Evolutionary conservation across 2,113 vertebrate species (phyloP), one percentile per base, ranked within the genome.

Genomic region (Hypomesus transpacificus): DNA sequence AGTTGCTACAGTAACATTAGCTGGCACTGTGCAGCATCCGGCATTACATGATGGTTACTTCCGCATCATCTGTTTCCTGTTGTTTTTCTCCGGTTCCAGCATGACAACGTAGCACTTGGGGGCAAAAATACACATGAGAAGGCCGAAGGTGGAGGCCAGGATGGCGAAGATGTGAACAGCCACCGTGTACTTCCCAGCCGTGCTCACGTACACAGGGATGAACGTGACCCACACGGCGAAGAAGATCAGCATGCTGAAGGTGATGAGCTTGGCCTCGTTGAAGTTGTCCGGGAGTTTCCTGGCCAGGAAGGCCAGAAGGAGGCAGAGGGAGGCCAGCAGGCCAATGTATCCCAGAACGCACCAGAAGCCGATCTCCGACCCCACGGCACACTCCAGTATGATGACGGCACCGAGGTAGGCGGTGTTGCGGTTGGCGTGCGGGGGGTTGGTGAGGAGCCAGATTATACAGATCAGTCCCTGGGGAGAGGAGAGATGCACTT

Each of bases 261-360:
- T 94, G 73, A 94, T 93, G 83, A 94, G 94, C 78, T 94, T 93
- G 26, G 93, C 92, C 81, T 95, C 91, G 0, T 93, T 95, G 78
- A 94, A 95, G 75, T 92, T 76, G 59, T 91, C 87, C n/a, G 94
- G 94, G 22, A 94, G 73, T 26, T 94, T 94, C 63, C 90, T 91
- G 8, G 93, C 92, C 77, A 91, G 93, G 78, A 92, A 94, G 20
- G 93, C 92, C 86, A 90, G 90, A 73, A 90, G 71, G 65, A 96
- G 94, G 69, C 94, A 93, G 64, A 92, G 34, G 6, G 93, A 80
- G 17, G 90, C 92, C 18, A 92, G 73, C 2, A 92, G 14, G 39
- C 90, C 84, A 0, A 91, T 91, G n/a, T 93, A 94, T 66, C 79
- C 82, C 54, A 94, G 4, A 92, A 94, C 92, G 69, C 86, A 83